Conservation (phyloP, 2,888 invertebrate genomes). For the Rhaphigaster nebulosa region DNA sequence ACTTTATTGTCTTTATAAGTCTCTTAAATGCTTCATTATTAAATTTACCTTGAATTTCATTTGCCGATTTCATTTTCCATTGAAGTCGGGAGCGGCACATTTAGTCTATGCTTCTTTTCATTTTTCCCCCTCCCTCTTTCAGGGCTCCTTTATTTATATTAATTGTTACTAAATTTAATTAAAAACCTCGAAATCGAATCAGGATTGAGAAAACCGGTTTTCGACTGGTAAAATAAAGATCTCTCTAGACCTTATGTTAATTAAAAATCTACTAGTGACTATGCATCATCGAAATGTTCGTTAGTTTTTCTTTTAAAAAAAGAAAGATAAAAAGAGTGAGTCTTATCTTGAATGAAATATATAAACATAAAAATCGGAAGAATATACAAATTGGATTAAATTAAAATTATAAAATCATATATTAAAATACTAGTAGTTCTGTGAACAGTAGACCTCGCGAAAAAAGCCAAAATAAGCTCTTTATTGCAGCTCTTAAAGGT, state of each 20-base stretch:
- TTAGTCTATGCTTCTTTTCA: neutral
- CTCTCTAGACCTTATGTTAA: neutral
- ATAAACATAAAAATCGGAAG: too few species aligned
- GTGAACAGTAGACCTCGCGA: too few species aligned
- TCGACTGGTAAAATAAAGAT: neutral
- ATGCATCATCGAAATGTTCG: too few species aligned
- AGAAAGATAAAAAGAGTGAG: too few species aligned
- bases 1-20: conserved; percentile 44
- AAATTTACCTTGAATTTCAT: conserved; percentile 45
- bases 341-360: too few species aligned
- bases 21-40: conserved; percentile 36
- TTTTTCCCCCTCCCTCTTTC: neutral
- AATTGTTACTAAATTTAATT: conserved; percentile 5
- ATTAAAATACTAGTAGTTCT: too few species aligned
- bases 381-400: too few species aligned
- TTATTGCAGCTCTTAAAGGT: too few species aligned
- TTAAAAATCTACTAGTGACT: too few species aligned
- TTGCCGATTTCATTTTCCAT: conserved; percentile 26
- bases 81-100: neutral
- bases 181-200: neutral
- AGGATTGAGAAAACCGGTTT: neutral
- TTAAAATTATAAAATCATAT: too few species aligned
- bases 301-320: too few species aligned
- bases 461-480: too few species aligned
- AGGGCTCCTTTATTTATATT: neutral